Conservation (phyloP, 1,140 invertebrate species). For the Pristionchus pacificus region DNA sequence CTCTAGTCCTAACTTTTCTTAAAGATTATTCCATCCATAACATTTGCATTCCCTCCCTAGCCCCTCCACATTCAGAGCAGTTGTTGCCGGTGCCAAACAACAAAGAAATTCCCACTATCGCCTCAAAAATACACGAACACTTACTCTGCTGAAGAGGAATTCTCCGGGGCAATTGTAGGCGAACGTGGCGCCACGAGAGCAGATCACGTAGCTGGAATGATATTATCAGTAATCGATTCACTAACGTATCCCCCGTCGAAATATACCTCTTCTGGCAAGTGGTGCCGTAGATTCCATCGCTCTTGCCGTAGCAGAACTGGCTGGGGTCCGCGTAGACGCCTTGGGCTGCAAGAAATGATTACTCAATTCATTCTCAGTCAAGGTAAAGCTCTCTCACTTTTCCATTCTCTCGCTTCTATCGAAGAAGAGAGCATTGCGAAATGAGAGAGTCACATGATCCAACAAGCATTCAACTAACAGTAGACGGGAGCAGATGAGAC, state of each 20-base stretch:
- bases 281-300: neutral
- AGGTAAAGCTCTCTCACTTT: too few relatives aligned
- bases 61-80: too few relatives aligned
- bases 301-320: neutral
- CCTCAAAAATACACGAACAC: too few relatives aligned
- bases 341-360: too few relatives aligned
- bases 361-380: too few relatives aligned
- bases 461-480: neutral
- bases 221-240: neutral
- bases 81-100: too few relatives aligned
- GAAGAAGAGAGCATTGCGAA: too few relatives aligned
- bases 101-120: too few relatives aligned
- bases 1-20: too few relatives aligned
- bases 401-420: too few relatives aligned
- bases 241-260: neutral
- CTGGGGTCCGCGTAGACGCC: neutral
- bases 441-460: neutral
- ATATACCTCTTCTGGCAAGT: neutral
- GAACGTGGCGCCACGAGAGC: neutral
- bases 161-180: neutral
- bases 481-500: neutral
- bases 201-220: neutral
- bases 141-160: constrained; percentile 7
- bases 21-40: too few relatives aligned
- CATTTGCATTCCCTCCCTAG: too few relatives aligned